Evolutionary conservation across 1,140 invertebrate genomes (phyloP), one percentile per base, ranked within the genome.

Genomic region (Teleogryllus occipitalis): DNA sequence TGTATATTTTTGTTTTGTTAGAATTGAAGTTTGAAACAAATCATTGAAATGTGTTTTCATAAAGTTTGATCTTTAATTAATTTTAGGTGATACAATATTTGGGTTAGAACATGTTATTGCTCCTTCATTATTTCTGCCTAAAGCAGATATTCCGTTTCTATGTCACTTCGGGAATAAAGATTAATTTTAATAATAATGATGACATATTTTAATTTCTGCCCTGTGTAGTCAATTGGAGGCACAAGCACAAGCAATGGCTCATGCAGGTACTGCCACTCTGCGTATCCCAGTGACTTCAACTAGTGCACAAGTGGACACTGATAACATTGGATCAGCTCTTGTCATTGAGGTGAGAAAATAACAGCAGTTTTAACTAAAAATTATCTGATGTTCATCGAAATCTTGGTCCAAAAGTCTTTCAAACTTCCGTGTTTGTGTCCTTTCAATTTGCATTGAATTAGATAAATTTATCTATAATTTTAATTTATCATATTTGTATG

Each of bases 261-360:
- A 65, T 65, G 54, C 54, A 14, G 54, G 54, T 14, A 65, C 54
- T 65, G 18, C 54, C 54, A 65, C 54, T 75, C 65, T 79, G 22
- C 47, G 22, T 18, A 48, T 48, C 74, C 73, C 78, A n/a, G 73
- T 80, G 79, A 72, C 79, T n/a, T 54, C 83, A n/a, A 82, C 82
- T 72, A 84, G 82, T 81, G 81, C 85, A 80, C 84, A 80, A 78
- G 82, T 85, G 48, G 83, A 83, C 81, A 83, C 83, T 72, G 85
- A 86, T 78, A 85, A 84, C 78, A 83, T 85, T 81, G 81, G 82
- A 8, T 83, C 85, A 6, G 83, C 86, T 14, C 85, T 86, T 54
- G 84, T 86, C 14, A 83, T 86, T 72, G 84, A 86, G 81, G 85
- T 86, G 82, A 83, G 82, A 72, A n/a, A 12, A 78, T 75, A 39